Percentiles rank a stretch among this genome's conserved stretches.
phyloP scores from a whole-genome alignment of 2,113 vertebrate species.

The Coracopsis vasa region DNA sequence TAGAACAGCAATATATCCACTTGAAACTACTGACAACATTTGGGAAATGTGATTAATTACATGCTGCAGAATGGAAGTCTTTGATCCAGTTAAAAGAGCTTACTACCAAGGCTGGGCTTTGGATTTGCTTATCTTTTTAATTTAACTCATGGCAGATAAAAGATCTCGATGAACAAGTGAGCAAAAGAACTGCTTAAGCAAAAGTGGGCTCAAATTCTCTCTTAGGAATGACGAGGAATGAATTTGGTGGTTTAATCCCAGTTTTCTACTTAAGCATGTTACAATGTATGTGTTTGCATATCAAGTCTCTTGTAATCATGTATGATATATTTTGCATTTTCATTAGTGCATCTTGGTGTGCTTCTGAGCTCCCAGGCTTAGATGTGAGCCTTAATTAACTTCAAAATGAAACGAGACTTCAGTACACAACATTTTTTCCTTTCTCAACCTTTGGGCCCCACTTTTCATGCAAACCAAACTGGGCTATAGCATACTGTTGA shows the following conservation, averaged over 20 bases:
- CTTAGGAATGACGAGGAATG: background rate
- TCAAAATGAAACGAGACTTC: background rate
- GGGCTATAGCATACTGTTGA: background rate
- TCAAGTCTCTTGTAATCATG: background rate
- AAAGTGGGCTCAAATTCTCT: background rate
- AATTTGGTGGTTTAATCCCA: background rate
- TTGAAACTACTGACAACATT: background rate
- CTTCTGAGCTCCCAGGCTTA: background rate
- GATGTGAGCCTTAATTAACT: background rate
- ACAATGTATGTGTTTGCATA: background rate
- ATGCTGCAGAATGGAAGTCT: background rate
- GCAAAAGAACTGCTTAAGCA: fast-evolving
- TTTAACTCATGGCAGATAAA: background rate
- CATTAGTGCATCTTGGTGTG: background rate
- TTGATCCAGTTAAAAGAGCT: background rate
- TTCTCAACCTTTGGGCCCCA: background rate
- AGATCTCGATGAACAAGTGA: background rate
- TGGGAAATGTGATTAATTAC: background rate
- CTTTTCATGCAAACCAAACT: background rate
- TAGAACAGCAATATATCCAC: background rate
- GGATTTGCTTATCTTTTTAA: background rate
- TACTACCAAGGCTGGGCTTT: background rate
- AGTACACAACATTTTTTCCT: background rate
- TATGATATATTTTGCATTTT: background rate
- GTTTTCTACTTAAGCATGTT: background rate